Base-by-base conservation (phyloP, 64 coral and sea anemone species). In the Acropora yongei region DNA sequence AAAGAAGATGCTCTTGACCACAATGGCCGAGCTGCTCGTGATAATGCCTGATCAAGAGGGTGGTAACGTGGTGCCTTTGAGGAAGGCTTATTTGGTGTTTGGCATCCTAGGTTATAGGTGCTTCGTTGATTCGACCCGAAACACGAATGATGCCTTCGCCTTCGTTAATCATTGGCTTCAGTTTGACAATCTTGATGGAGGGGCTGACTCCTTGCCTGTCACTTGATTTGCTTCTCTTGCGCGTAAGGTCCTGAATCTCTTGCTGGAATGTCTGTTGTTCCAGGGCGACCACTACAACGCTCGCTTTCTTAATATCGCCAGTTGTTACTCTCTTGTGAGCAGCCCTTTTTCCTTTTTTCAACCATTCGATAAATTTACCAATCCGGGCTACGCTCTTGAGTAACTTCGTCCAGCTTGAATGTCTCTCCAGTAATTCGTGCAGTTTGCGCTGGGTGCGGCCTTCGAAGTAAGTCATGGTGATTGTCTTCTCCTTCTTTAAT, bases 31-130 rank as follows among this genome's bases (percentile, higher is more conserved):
- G 78, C 2, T 0, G 49, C 6, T 85, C 79, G 42, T 92, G 90
- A 18, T 55, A 45, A 53, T 92, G 51, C 0, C 78, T 58, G 9
- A 96, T 83, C 8, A 92, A 8, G 3, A 92, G 77, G 1, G 11
- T 7, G 0, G 78, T 84, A 45, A 96, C 86, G n/a, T 89, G 90
- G 18, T 96, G 90, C 4, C 84, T 10, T 19, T 84, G 46, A 17
- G 86, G 94, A 10, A 96, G 17, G 6, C 92, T 92, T 41, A 96
- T 92, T 0, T 75, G 90, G 19, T 89, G 77, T 57, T 80, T 96
- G 10, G 80, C 90, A 72, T 96, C 71, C 9, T 18, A 68, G 0
- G 89, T 79, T 76, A 95, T 83, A 16, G 94, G 84, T 0, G 94
- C 78, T n/a, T 49, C 3, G 2, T 50, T 43, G 11, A 92, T 92